Percentiles rank a stretch among this genome's conserved stretches.
Conservation (phyloP, 2,888 invertebrate species). For the Masnerella sp. region DNA sequence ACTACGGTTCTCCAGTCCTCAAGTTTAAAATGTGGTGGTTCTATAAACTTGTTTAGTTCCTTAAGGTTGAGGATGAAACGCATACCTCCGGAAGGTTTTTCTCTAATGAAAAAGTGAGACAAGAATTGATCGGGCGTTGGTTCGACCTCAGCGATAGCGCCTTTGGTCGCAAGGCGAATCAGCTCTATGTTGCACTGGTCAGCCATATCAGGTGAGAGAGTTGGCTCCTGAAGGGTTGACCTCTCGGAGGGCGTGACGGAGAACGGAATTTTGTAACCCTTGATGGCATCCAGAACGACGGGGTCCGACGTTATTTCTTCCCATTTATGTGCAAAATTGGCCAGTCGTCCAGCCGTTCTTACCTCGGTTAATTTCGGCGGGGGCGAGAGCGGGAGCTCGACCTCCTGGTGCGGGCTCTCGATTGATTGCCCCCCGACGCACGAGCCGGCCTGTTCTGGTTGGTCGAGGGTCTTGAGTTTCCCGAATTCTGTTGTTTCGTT, state of each 20-base stretch:
- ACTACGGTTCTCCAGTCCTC: background rate
- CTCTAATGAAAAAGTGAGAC: background rate
- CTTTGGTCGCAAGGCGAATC: conserved; percentile 2
- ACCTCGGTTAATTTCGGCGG: background rate
- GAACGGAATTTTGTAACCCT: conserved; percentile 28
- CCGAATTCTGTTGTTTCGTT: too few species aligned
- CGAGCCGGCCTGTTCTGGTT: background rate
- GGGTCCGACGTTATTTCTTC: conserved; percentile 13
- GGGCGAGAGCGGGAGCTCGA: background rate
- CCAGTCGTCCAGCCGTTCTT: conserved; percentile 9
- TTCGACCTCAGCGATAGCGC: background rate
- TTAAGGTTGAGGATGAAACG: background rate
- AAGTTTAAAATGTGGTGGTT: background rate
- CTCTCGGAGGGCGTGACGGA: too few species aligned
- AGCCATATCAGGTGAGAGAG: background rate
- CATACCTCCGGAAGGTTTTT: background rate
- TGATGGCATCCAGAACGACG: background rate
- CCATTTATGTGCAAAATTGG: conserved; percentile 1
- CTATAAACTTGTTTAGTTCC: background rate
- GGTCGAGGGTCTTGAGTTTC: conserved; percentile 1
- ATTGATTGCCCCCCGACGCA: background rate
- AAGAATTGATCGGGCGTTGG: background rate
- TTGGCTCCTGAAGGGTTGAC: too few species aligned
- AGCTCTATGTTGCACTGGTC: conserved; percentile 10
- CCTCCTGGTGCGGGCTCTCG: background rate